Conservation (phyloP, 2,797 vertebrate species). For the Enteromius radiatus region DNA sequence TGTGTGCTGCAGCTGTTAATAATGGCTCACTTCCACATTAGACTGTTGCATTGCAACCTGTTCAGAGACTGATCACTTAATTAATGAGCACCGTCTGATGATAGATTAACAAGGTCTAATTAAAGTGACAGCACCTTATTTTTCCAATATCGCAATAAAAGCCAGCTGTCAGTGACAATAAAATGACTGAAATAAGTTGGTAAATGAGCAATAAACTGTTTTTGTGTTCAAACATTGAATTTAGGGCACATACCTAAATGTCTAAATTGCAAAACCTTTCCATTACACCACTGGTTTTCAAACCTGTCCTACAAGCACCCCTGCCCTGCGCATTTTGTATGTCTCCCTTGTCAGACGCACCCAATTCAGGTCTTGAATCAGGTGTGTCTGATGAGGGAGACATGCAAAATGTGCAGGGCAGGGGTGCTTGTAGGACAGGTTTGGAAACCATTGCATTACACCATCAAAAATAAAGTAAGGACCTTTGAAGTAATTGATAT, state of each 20-base stretch:
- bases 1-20: conserved; percentile 55
- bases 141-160: conserved; percentile 30
- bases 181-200: conserved; percentile 29
- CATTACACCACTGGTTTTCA: too few species aligned
- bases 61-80: conserved; percentile 45
- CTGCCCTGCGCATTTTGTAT: too few species aligned
- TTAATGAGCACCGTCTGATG: conserved; percentile 42
- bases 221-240: neutral
- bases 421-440: too few species aligned
- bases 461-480: too few species aligned
- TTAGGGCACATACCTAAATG: neutral
- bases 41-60: conserved; percentile 44
- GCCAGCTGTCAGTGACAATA: conserved; percentile 4
- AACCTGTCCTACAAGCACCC: too few species aligned
- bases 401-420: too few species aligned
- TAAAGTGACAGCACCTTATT: conserved; percentile 45
- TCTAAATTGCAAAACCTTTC: neutral
- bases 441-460: neutral
- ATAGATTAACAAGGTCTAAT: conserved; percentile 47
- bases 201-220: neutral
- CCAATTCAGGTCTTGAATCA: too few species aligned
- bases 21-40: conserved; percentile 36
- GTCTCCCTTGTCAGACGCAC: too few species aligned
- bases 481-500: neutral
- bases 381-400: too few species aligned